These are phyloP conservation scores for Vanessa atalanta DNA, from an alignment of 1,140 invertebrate species.

Conservation along the genomic window DNA sequence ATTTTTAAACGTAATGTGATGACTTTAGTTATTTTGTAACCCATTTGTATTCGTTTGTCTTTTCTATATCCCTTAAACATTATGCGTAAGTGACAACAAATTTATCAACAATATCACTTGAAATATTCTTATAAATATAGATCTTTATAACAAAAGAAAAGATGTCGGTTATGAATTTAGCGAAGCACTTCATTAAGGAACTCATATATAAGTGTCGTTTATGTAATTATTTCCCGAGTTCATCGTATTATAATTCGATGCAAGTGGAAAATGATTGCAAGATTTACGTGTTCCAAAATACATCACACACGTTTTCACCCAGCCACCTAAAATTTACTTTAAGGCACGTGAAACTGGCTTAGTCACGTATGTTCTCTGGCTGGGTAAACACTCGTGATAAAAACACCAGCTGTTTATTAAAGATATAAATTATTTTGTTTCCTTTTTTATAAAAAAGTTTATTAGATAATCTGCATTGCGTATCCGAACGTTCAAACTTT, in stretches of 20 bases:
- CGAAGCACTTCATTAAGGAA: no score
- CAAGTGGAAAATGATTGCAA: constrained; percentile 39
- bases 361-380: constrained; percentile 69
- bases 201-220: neutral
- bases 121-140: no score
- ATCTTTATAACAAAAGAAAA: no score
- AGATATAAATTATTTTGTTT: constrained; percentile 13
- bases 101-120: no score
- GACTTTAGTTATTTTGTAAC: no score
- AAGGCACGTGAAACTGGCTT: constrained; percentile 62
- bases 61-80: no score
- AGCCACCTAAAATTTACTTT: constrained; percentile 71
- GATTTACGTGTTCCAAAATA: constrained; percentile 67
- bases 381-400: constrained; percentile 56
- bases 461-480: constrained; percentile 19
- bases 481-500: constrained; percentile 16
- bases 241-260: constrained; percentile 39
- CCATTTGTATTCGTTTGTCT: no score
- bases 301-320: constrained; percentile 57
- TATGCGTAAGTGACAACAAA: no score
- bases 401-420: constrained; percentile 34
- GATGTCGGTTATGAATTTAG: no score
- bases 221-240: constrained; percentile 19
- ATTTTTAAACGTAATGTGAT: neutral
- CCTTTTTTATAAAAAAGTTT: neutral